Base-by-base conservation (phyloP, 2,797 vertebrate species). In the Acanthis flammea region DNA sequence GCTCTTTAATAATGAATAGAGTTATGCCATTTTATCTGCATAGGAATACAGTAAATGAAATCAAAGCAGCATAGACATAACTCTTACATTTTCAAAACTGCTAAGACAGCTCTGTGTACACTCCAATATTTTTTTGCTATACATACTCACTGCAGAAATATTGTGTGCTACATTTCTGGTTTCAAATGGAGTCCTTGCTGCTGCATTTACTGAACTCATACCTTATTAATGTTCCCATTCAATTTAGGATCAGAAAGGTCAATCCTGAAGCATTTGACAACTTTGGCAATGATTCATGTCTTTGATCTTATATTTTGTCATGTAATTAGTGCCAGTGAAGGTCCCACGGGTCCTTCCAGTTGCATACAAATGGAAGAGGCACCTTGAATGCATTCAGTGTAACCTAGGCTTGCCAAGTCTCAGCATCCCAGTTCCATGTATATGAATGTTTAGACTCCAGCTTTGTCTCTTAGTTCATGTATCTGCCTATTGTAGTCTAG, bases 1-100 rank as follows among this genome's bases (percentile, higher is more conserved):
- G 18, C 51, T 95, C 77, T 91, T 96, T 90, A 96, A 95, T 95
- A 95, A 95, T 94, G 53, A 78, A 95, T 90, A 21, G 45, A 41
- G 48, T 89, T 94, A 70, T 85, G 65, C 63, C 42, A 62, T 86
- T 96, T 93, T 92, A 89, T 93, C 77, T 92, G 63, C 74, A 91
- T 67, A 77, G 53, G 33, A 96, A 84, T 92, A 70, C 10, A 73
- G 63, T 65, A 93, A 82, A 93, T 54, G 53, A 92, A 93, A 94
- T 90, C 80, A 95, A 95, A 96, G 80, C 55, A 53, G 19, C 53
- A 54, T 12, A 94, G 70, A 55, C 48, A 35, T 81, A 85, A 85
- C 24, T 84, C 41, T 85, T 63, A 61, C 5, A 54, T 70, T 93
- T 94, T 61, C 57, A 82, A 92, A 94, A 87, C 51, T 79, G 33